Evolutionary conservation across 2,888 invertebrate species (phyloP).

Genomic region (Lithophane ornitopus): DNA sequence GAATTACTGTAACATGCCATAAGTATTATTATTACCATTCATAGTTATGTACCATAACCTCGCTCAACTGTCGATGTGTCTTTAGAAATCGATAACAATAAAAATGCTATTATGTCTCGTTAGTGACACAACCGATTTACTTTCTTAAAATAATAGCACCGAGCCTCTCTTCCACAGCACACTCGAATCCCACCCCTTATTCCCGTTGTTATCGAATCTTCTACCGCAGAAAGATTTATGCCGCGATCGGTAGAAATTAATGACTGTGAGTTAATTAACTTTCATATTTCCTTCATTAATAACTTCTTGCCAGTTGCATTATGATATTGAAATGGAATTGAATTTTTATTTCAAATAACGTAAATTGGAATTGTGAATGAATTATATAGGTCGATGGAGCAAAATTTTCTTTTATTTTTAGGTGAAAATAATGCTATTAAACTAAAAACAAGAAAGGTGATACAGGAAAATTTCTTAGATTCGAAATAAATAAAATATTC

Average conservation of each 20-base stretch:
- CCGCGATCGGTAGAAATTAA: constrained; percentile 38
- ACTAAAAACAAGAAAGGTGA: neutral
- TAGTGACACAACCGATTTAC: neutral
- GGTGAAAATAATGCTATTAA: neutral
- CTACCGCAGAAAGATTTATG: constrained; percentile 21
- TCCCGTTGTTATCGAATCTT: neutral
- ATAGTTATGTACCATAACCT: neutral
- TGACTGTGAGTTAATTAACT: constrained; percentile 52
- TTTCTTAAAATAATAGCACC: too few species aligned
- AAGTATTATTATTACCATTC: neutral
- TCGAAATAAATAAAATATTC: too few species aligned
- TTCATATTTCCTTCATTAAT: constrained; percentile 44
- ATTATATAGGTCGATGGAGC: neutral
- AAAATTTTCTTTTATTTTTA: neutral
- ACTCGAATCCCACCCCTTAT: neutral
- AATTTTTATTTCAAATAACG: constrained; percentile 20
- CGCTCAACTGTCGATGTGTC: too few species aligned
- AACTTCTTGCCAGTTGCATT: constrained; percentile 33
- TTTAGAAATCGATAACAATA: too few species aligned
- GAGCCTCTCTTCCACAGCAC: neutral
- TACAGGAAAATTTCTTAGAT: too few species aligned
- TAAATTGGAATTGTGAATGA: constrained; percentile 14
- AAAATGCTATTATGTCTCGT: too few species aligned
- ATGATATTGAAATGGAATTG: constrained; percentile 32
- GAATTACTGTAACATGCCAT: too few species aligned